These are phyloP conservation scores for Gymnarchus niloticus DNA, from an alignment of 2,113 vertebrate genomes.

Conservation along the genomic window DNA sequence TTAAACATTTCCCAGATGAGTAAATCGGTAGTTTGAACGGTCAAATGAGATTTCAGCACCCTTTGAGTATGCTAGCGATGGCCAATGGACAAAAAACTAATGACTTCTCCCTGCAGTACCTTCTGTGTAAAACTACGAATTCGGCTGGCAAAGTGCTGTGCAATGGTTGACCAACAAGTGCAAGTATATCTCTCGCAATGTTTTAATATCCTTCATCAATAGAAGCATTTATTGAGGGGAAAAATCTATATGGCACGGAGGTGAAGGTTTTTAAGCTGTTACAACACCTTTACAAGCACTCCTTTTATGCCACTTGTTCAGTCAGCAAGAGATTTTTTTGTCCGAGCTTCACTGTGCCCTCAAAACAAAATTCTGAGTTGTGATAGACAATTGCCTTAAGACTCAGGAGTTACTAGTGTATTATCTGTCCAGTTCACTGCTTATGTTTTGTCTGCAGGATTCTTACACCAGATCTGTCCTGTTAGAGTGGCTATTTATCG, in stretches of 20 bases:
- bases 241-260: background rate
- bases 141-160: background rate
- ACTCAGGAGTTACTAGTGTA: background rate
- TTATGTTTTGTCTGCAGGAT: background rate
- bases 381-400: background rate
- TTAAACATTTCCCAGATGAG: background rate
- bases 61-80: background rate
- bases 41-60: background rate
- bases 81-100: background rate
- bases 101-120: background rate
- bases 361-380: background rate
- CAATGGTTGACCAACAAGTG: too few relatives aligned
- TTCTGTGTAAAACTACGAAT: background rate
- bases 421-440: background rate
- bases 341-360: background rate
- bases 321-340: background rate
- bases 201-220: too few relatives aligned
- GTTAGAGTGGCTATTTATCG: background rate
- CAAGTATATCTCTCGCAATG: too few relatives aligned
- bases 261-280: background rate
- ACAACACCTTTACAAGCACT: background rate
- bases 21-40: background rate
- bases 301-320: background rate
- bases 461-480: background rate
- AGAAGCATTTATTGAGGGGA: too few relatives aligned